Evolutionary conservation across 1,140 invertebrate species (phyloP), one percentile per base, ranked within the genome.

Genomic region (Stegodyphus mimosarum): DNA sequence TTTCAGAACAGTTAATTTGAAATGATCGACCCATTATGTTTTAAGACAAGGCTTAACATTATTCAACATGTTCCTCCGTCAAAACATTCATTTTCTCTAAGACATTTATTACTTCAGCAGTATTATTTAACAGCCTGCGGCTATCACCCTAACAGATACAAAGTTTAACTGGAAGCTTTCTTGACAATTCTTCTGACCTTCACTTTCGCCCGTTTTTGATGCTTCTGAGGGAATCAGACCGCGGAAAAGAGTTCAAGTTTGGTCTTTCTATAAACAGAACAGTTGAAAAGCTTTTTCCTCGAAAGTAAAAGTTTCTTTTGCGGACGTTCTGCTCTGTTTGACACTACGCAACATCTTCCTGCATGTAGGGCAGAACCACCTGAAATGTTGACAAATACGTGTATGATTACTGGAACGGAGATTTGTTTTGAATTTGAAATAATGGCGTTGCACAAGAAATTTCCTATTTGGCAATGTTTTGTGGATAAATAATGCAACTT

Each of bases 211-310:
- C 17, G 49, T 15, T 71, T 51, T 51, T 55, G 77, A 80, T 71
- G 77, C 77, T 71, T 71, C 77, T 64, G 77, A 33, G 52, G 17
- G 64, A 80, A 71, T 80, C 77, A 80, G 77, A 80, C 77, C 77
- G 71, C 60, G 18, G 67, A 80, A 80, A 80, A 33, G 77, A 80
- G 77, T 80, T 80, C 77, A 80, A 80, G 77, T 80, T 80, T 80
- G 77, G 71, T 80, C 71, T 80, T 67, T 50, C 71, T 80, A 53
- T 60, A 67, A 67, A 50, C 11, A 60, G 17, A 69, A n/a, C 67
- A 49, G n/a, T 69, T 69, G 49, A 9, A 60, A 9, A 9, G 17
- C 17, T 76, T 64, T 69, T 49, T 69, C 64, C 51, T 76, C 49
- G 33, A 51, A 64, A 76, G 60, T 53, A n/a, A 60, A 76, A 66